phyloP scores from a whole-genome alignment of 2,888 invertebrate species.

The Protophormia terraenovae region DNA sequence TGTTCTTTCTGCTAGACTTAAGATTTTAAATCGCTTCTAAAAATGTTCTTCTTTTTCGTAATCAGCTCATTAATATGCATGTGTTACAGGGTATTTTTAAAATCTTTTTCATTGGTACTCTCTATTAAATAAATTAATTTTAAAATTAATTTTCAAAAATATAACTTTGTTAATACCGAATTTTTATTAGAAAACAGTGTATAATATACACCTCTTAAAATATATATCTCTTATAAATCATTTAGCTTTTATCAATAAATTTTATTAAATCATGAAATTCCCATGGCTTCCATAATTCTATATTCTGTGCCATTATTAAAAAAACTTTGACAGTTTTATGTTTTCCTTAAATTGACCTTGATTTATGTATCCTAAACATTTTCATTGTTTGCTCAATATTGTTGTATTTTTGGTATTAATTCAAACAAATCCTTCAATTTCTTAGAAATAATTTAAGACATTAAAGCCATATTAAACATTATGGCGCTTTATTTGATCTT shows the following conservation, averaged over 20 bases:
- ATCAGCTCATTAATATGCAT: no score
- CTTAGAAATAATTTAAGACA: conserved; percentile 60
- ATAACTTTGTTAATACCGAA: no score
- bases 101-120: no score
- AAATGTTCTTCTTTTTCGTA: no score
- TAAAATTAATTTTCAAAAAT: no score
- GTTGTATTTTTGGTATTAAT: neutral
- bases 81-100: no score
- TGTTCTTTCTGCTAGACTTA: no score
- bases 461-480: conserved; percentile 39
- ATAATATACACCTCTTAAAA: no score
- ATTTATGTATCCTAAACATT: conserved; percentile 51
- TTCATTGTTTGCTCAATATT: conserved; percentile 12
- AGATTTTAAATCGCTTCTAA: no score
- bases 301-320: neutral
- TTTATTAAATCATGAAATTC: neutral
- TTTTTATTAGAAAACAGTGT: no score
- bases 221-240: no score
- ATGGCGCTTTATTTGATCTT: conserved; percentile 61
- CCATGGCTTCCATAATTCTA: neutral
- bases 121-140: no score
- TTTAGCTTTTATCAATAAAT: neutral
- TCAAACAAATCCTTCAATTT: conserved; percentile 55
- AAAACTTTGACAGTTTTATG: conserved; percentile 18
- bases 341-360: conserved; percentile 42